phyloP scores from a whole-genome alignment of 2,113 vertebrate genomes.

The Paramisgurnus dabryanus region DNA sequence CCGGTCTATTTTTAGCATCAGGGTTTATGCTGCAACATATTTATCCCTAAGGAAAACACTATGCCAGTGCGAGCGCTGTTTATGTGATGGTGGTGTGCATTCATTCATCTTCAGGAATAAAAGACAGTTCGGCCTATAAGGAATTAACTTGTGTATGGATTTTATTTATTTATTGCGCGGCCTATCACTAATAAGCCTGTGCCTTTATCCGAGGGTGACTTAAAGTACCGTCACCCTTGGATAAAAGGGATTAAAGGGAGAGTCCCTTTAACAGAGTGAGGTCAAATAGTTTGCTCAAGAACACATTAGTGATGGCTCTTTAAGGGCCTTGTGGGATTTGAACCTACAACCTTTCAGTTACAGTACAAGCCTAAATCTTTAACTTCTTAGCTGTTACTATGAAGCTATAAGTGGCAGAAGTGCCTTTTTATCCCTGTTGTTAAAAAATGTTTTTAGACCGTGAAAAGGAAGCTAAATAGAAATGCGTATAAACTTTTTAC shows the following conservation, averaged over 20 bases:
- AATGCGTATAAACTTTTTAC: too few relatives aligned
- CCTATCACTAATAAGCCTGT: background rate
- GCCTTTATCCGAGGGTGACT: background rate
- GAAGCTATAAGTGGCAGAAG: too few relatives aligned
- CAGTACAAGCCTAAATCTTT: too few relatives aligned
- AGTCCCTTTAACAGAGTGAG: too few relatives aligned
- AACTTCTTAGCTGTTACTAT: too few relatives aligned
- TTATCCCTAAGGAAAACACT: constrained; percentile 48
- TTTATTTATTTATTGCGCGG: background rate
- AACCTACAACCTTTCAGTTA: too few relatives aligned
- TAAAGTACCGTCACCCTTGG: too few relatives aligned
- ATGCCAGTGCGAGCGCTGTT: constrained; percentile 5
- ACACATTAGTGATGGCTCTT: background rate
- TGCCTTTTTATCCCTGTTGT: too few relatives aligned
- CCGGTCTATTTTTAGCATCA: constrained; percentile 64
- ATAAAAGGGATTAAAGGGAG: too few relatives aligned
- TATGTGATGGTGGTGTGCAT: background rate
- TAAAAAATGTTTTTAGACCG: too few relatives aligned
- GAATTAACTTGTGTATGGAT: background rate
- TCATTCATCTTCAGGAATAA: background rate
- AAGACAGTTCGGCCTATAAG: background rate
- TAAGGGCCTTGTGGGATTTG: too few relatives aligned
- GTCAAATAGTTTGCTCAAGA: background rate
- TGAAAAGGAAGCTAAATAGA: too few relatives aligned
- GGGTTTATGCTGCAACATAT: constrained; percentile 55